Percentiles rank a stretch among this genome's conserved stretches.
Conservation (phyloP, 2,888 invertebrate genomes). For the Archaeoteleia sp. region DNA sequence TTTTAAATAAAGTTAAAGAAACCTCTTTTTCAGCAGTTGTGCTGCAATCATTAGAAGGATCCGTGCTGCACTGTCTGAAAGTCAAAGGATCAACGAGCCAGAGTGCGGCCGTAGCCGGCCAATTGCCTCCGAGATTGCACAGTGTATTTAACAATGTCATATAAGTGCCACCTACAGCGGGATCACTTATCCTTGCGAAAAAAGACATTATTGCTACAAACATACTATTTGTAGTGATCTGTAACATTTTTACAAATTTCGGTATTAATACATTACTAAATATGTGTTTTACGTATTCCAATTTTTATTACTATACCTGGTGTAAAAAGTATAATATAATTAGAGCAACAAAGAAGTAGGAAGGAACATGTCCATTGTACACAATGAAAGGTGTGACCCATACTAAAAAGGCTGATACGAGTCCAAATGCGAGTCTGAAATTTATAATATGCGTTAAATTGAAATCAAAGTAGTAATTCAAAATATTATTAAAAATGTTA, state of each 20-base stretch:
- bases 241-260: constrained; percentile 3
- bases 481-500: too few relatives aligned
- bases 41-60: constrained; percentile 79
- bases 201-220: constrained; percentile 99
- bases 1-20: background rate
- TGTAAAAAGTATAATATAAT: constrained; percentile 90
- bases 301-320: constrained; percentile 80
- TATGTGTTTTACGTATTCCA: background rate
- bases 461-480: too few relatives aligned
- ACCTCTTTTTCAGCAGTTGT: constrained; percentile 81
- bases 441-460: constrained; percentile 6
- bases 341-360: constrained; percentile 86
- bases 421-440: constrained; percentile 86
- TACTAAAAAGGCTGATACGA: constrained; percentile 88
- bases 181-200: constrained; percentile 97
- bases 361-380: constrained; percentile 80
- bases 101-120: constrained; percentile 94
- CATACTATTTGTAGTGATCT: constrained; percentile 96
- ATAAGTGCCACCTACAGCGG: constrained; percentile 97
- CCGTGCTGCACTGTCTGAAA: constrained; percentile 82
- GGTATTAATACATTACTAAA: constrained; percentile 4
- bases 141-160: constrained; percentile 99
- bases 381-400: constrained; percentile 88
- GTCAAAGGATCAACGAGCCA: constrained; percentile 95
- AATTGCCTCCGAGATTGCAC: constrained; percentile 97